Percentiles rank a stretch among this genome's conserved stretches.
phyloP scores from a whole-genome alignment of 2,888 invertebrate species.

The Plagodis dolabraria region DNA sequence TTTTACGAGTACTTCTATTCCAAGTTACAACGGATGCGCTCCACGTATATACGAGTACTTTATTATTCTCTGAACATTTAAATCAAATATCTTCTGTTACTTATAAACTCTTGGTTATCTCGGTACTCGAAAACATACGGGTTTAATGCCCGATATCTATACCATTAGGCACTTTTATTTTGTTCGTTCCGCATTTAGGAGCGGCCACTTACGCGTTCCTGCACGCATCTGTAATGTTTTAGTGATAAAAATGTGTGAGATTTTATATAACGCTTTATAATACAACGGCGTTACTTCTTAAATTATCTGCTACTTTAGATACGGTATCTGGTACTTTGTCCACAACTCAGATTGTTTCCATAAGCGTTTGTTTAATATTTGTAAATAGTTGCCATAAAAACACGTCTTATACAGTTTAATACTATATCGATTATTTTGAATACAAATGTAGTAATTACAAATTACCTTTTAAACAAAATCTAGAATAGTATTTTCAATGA shows the following conservation, averaged over 20 bases:
- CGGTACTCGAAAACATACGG: conserved; percentile 66
- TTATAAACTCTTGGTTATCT: conserved; percentile 64
- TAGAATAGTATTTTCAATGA: too few relatives aligned
- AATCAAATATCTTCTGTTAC: conserved; percentile 48
- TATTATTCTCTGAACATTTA: conserved; percentile 27
- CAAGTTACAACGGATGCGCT: conserved; percentile 55
- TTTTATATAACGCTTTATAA: conserved; percentile 46
- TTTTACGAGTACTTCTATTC: conserved; percentile 75
- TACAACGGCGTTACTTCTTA: conserved; percentile 45
- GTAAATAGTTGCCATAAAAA: conserved; percentile 19
- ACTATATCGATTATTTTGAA: too few relatives aligned
- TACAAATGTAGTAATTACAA: too few relatives aligned
- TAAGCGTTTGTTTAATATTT: conserved; percentile 29
- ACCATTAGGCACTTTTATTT: conserved; percentile 52
- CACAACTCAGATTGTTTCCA: conserved; percentile 26
- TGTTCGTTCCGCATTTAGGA: conserved; percentile 58
- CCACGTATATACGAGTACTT: conserved; percentile 12
- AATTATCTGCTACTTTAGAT: conserved; percentile 36
- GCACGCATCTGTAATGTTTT: conserved; percentile 64
- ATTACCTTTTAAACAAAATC: too few relatives aligned
- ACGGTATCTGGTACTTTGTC: conserved; percentile 23
- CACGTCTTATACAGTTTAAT: too few relatives aligned
- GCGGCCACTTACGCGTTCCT: conserved; percentile 55
- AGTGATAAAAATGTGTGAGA: conserved; percentile 66
- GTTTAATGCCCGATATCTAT: conserved; percentile 64